Conservation (phyloP, 1,140 invertebrate genomes). For the Pseudomyrmex cubaensis region DNA sequence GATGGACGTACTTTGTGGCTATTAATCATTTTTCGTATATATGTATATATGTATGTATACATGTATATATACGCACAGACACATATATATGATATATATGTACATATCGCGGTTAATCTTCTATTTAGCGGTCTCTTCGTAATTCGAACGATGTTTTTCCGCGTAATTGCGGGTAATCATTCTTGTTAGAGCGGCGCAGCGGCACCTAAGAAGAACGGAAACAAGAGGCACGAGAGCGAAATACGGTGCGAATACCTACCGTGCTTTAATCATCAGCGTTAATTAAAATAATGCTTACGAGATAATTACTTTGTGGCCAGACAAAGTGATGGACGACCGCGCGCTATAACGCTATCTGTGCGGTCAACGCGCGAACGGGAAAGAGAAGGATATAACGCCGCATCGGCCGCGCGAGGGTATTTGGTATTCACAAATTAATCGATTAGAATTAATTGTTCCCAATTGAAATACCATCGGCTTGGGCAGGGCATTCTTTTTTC, state of each 20-base stretch:
- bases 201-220: constrained; percentile 50
- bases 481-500: constrained; percentile 32
- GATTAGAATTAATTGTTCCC: constrained; percentile 70
- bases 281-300: constrained; percentile 76
- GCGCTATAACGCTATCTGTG: constrained; percentile 44
- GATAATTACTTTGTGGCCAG: constrained; percentile 74
- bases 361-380: constrained; percentile 41
- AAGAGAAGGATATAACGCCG: constrained; percentile 51
- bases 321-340: constrained; percentile 73
- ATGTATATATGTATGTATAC: background rate
- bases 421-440: constrained; percentile 71
- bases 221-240: constrained; percentile 55
- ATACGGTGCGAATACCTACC: constrained; percentile 58
- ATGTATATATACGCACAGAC: no score
- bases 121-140: constrained; percentile 56
- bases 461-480: constrained; percentile 53
- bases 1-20: constrained; percentile 22
- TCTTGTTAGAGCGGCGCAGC: constrained; percentile 53
- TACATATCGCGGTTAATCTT: constrained; percentile 62
- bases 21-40: constrained; percentile 52
- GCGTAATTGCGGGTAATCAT: constrained; percentile 60
- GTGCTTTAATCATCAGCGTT: constrained; percentile 65
- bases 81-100: no score
- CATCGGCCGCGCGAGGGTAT: constrained; percentile 51
- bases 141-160: constrained; percentile 63